Evolutionary conservation across 2,113 vertebrate species (phyloP).

Genomic region (Meriones unguiculatus): DNA sequence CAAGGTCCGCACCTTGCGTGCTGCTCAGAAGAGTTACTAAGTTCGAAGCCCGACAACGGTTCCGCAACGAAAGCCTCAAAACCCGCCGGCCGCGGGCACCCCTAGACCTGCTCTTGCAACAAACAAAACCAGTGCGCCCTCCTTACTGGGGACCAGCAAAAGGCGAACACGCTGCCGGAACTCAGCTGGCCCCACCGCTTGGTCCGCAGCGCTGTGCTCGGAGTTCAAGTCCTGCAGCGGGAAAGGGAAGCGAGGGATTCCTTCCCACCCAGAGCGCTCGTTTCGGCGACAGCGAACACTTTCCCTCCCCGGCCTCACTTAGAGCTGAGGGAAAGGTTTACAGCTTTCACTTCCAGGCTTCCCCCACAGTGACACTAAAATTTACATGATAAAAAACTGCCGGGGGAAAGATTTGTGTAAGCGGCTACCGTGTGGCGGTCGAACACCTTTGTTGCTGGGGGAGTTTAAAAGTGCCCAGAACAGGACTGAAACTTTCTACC

Average conservation of each 20-base stretch:
- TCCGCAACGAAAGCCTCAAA: not conserved
- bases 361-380: not conserved
- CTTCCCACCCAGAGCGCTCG: not conserved
- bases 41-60: not conserved
- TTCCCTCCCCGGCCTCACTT: not conserved
- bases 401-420: not conserved
- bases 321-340: not conserved
- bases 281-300: not conserved
- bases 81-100: not conserved
- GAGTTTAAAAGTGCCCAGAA: not conserved
- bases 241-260: not conserved
- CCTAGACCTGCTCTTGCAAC: not conserved
- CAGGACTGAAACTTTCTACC: not conserved
- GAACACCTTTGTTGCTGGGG: conserved; percentile 35
- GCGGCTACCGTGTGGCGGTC: not conserved
- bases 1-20: not conserved
- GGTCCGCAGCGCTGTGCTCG: not conserved
- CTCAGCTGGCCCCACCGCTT: not conserved
- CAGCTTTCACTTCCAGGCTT: not conserved
- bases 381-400: not conserved
- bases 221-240: not conserved
- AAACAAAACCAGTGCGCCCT: not conserved
- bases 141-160: not conserved
- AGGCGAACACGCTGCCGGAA: not conserved
- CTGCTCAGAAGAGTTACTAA: not conserved